Base-by-base conservation (phyloP, 1,140 invertebrate genomes). In the Lepidurus couesii region DNA sequence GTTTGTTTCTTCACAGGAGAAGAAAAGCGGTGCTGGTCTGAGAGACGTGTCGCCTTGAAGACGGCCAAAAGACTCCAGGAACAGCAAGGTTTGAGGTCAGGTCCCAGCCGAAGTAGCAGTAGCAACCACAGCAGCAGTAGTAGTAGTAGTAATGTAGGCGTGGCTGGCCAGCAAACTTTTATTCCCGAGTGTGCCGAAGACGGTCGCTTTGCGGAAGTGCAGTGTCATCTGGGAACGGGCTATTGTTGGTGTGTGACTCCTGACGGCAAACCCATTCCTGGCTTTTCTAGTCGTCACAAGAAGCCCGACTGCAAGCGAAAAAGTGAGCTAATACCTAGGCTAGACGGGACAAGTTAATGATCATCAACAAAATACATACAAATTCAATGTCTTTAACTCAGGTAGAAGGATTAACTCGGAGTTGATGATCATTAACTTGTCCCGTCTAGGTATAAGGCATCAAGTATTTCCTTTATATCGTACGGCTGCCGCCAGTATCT, bases 231-330 rank as follows among this genome's bases (percentile, higher is more conserved):
- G 9, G 89, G 89, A 75, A 91, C 91, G 1, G 92, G 91, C 76
- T 92, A 89, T 83, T 93, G 92, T 83, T 93, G 92, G 92, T 97
- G 95, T 84, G 93, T 95, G 42, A 93, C 91, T 5, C 88, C 90
- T 1, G 88, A 91, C 80, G 95, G 95, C 13, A 90, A 90, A 81
- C 86, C 85, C 34, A 83, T 87, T 53, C 82, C 83, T 3, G 84
- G 84, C 34, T 84, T 86, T 4, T 86, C 86, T 24, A 81, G 83
- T 3, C 80, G 81, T 9, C 84, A 84, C 45, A 81, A 81, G 74
- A 81, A 81, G 74, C 85, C 85, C 9, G 81, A 83, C 74, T 87
- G 86, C 81, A 82, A 80, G 81, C 81, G 82, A 81, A 81, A 80
- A 79, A 76, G 80, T 81, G 76, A 79, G 53, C 53, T n/a, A n/a